Conservation (phyloP, 2,888 invertebrate species). For the Timema podura region DNA sequence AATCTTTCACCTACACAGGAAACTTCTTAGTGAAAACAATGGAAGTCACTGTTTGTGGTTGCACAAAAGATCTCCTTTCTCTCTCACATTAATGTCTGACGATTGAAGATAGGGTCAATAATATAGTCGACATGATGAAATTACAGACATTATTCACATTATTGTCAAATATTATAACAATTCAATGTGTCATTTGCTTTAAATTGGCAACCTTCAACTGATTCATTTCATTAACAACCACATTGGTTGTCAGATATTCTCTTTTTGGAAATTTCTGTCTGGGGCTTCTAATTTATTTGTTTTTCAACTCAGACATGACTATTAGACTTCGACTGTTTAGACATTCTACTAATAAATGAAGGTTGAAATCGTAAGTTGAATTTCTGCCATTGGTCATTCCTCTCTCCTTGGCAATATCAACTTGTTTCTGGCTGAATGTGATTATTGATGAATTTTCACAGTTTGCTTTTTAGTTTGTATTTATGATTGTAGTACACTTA, state of each 20-base stretch:
- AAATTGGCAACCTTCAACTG: neutral
- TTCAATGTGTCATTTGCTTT: neutral
- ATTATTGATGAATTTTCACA: neutral
- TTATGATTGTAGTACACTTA: neutral
- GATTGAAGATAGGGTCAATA: neutral
- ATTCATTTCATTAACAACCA: conserved; percentile 6
- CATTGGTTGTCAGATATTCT: neutral
- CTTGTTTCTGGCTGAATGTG: neutral
- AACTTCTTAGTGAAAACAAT: neutral
- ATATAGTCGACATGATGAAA: neutral
- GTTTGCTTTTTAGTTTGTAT: neutral
- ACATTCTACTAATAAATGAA: conserved; percentile 9
- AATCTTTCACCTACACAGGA: conserved; percentile 7
- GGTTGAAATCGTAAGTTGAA: neutral
- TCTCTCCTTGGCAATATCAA: neutral
- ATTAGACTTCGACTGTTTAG: conserved; percentile 1
- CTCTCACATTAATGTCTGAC: neutral
- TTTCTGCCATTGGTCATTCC: neutral
- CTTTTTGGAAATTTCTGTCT: neutral
- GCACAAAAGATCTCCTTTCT: neutral
- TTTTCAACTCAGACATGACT: neutral
- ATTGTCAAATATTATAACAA: neutral
- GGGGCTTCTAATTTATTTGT: neutral
- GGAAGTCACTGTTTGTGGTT: neutral
- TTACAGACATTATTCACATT: neutral